Evolutionary conservation across 2,888 invertebrate species (phyloP).

Genomic region (Euproctis similis): DNA sequence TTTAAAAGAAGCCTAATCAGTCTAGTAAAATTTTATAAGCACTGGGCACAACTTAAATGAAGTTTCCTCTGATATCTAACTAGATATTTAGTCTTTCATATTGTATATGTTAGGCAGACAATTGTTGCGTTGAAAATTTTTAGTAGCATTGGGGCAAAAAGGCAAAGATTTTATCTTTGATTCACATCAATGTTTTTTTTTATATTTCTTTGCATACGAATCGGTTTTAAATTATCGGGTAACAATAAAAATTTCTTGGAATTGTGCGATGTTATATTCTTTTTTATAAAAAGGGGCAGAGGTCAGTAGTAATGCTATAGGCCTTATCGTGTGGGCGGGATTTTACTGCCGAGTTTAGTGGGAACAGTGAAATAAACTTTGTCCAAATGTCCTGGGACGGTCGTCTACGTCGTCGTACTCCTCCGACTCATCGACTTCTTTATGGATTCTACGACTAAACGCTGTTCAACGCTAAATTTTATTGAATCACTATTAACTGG

Average conservation of each 20-base stretch:
- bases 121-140: no score
- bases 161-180: no score
- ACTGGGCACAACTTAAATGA: no score
- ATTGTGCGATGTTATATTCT: slow-evolving; percentile 33
- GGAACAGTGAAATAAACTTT: slow-evolving; percentile 62
- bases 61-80: no score
- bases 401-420: slow-evolving; percentile 51
- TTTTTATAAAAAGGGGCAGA: slow-evolving; percentile 59
- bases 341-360: slow-evolving; percentile 65
- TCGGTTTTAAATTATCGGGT: slow-evolving; percentile 30
- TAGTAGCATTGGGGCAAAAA: no score
- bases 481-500: slow-evolving; percentile 33
- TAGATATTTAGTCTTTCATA: no score
- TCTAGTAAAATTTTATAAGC: no score
- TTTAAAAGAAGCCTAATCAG: no score
- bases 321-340: slow-evolving; percentile 62
- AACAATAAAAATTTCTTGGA: slow-evolving; percentile 31
- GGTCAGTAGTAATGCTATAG: slow-evolving; percentile 61
- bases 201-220: slow-evolving; percentile 7
- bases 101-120: no score
- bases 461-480: slow-evolving; percentile 50
- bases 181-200: no score
- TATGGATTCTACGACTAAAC: slow-evolving; percentile 50
- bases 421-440: slow-evolving; percentile 42
- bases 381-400: slow-evolving; percentile 51